Conservation (phyloP, 2,888 invertebrate species). For the Dorcus parallelipipedus region DNA sequence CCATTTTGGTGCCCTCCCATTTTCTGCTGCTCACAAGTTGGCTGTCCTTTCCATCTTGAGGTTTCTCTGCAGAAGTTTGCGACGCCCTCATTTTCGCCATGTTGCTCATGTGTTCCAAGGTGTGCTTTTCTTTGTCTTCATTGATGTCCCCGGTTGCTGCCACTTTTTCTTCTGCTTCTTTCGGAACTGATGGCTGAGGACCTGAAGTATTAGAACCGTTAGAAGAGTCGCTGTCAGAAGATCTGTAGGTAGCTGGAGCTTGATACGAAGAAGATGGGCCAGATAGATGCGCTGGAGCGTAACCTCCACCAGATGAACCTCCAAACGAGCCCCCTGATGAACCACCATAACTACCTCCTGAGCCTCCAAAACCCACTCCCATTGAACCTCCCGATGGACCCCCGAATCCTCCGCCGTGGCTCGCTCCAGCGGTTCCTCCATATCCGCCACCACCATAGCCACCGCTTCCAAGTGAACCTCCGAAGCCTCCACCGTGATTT, state of each 20-base stretch:
- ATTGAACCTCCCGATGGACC: background rate
- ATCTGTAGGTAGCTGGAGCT: slow-evolving; percentile 30
- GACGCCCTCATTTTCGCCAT: slow-evolving; percentile 27
- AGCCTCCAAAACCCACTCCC: too few relatives aligned
- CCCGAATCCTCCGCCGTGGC: background rate
- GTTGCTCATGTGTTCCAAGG: slow-evolving; percentile 34
- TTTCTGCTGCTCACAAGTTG: too few relatives aligned
- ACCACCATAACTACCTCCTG: background rate
- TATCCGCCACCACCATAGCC: background rate
- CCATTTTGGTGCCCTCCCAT: too few relatives aligned
- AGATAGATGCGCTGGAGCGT: background rate
- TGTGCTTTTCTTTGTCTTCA: slow-evolving; percentile 33
- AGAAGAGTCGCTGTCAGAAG: slow-evolving; percentile 23
- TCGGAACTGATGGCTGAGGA: background rate
- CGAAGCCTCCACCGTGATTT: background rate
- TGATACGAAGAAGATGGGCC: slow-evolving; percentile 12
- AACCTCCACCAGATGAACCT: background rate
- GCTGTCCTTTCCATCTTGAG: background rate
- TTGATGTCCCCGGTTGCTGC: background rate
- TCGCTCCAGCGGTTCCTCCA: background rate
- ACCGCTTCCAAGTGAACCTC: slow-evolving; percentile 1
- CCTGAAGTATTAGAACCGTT: slow-evolving; percentile 1
- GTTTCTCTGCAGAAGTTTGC: background rate
- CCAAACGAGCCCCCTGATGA: background rate
- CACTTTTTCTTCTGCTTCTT: background rate